Evolutionary conservation across 2,888 invertebrate genomes (phyloP).

Genomic region (Amblyjoppa fuscipennis): DNA sequence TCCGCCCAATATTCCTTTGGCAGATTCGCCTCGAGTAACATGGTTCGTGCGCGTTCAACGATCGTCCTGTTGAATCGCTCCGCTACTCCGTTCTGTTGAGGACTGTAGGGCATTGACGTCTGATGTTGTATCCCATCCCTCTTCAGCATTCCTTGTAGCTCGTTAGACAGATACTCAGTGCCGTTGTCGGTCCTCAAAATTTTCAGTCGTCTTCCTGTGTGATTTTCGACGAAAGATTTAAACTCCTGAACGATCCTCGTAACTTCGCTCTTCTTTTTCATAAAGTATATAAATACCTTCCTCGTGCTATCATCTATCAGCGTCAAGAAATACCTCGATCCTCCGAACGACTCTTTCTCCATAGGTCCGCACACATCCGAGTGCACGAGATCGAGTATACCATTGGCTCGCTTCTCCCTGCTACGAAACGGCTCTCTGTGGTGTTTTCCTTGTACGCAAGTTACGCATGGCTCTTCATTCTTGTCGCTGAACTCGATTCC

Average conservation of each 20-base stretch:
- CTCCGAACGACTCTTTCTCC: slow-evolving; percentile 78
- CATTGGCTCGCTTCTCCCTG: slow-evolving; percentile 49
- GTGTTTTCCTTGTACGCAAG: slow-evolving; percentile 74
- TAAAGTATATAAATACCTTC: slow-evolving; percentile 60
- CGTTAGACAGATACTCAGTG: slow-evolving; percentile 65
- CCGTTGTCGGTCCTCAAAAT: slow-evolving; percentile 74
- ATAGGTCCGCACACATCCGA: slow-evolving; percentile 81
- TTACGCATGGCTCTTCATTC: slow-evolving; percentile 59
- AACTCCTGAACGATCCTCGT: background rate
- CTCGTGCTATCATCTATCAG: slow-evolving; percentile 35
- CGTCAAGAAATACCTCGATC: slow-evolving; percentile 73
- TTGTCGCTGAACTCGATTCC: slow-evolving; percentile 35
- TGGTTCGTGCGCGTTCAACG: slow-evolving; percentile 69
- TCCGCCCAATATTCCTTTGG: slow-evolving; percentile 70
- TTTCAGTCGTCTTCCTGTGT: slow-evolving; percentile 70
- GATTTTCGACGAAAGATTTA: background rate
- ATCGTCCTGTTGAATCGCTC: slow-evolving; percentile 70
- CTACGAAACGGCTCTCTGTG: slow-evolving; percentile 69
- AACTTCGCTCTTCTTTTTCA: slow-evolving; percentile 71
- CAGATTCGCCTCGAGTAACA: slow-evolving; percentile 68
- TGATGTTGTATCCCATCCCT: slow-evolving; percentile 62
- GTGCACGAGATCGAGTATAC: slow-evolving; percentile 78
- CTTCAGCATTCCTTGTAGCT: slow-evolving; percentile 37
- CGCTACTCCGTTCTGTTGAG: slow-evolving; percentile 68
- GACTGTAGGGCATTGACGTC: slow-evolving; percentile 55